Evolutionary conservation across 2,113 vertebrate genomes (phyloP).

Genomic region (Nothoprocta pentlandii): DNA sequence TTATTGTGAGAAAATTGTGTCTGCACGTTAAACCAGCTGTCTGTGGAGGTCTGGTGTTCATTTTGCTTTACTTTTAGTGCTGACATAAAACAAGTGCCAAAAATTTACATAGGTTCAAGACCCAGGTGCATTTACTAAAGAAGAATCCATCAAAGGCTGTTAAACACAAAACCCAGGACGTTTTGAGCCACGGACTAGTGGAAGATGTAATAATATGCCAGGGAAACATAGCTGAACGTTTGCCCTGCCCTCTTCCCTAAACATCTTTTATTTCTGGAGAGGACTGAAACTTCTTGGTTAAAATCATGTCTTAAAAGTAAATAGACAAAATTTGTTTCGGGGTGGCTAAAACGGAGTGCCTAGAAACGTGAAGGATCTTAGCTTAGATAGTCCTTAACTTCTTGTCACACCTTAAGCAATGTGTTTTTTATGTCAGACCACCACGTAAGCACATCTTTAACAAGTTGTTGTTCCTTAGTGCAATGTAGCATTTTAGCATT

Average conservation of each 20-base stretch:
- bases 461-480: not conserved
- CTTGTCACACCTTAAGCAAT: not conserved
- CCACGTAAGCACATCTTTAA: not conserved
- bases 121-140: not conserved
- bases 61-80: conserved; percentile 23
- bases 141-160: not conserved
- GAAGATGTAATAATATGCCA: not conserved
- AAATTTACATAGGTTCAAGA: not conserved
- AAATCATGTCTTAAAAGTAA: not conserved
- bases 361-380: not conserved
- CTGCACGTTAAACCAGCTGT: not conserved
- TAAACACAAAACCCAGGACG: not conserved
- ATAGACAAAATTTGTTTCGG: not conserved
- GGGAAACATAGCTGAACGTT: not conserved
- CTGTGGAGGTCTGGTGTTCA: not conserved
- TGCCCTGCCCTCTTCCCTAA: not conserved
- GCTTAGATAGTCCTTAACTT: rapidly evolving
- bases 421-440: not conserved
- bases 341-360: not conserved
- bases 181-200: not conserved
- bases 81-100: not conserved
- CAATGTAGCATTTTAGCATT: not conserved
- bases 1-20: not conserved
- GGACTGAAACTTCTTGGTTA: not conserved
- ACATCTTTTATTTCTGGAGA: not conserved